Evolutionary conservation across 2,888 invertebrate species (phyloP), one percentile per base, ranked within the genome.

Genomic region (Cataglyphis rosenhaueri): DNA sequence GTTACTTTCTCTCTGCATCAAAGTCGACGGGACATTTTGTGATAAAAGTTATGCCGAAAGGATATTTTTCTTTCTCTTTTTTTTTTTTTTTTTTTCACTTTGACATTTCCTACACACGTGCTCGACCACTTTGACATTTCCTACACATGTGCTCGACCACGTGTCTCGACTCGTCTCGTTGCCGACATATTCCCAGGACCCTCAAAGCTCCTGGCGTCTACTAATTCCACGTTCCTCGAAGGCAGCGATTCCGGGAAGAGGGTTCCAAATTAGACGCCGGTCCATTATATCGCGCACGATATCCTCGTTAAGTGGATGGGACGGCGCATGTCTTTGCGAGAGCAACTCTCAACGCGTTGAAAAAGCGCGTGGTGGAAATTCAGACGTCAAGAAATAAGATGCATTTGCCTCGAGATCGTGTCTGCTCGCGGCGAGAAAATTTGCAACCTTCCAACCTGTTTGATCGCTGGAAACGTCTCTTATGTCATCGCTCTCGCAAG

Each of bases 221-320:
- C 64, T 29, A 70, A 59, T 79, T 48, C n/a, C n/a, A 35, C 59
- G 78, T 71, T 78, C 29, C 32, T 44, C 10, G 35, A 29, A 32
- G 78, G 55, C 35, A 48, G 3, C 25, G 48, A 18, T 85, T 85
- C 75, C 52, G 32, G 65, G 81, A 83, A 83, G 66, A 64, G 79
- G 44, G 64, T 85, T 86, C 6, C 55, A 83, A 83, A 83, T 86
- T 84, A 74, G 74, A 41, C 25, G 29, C 29, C 44, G 32, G 55
- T n/a, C 57, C 44, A 65, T 82, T 76, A 29, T 65, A 76, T 65
- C 55, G 81, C 64, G 75, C 44, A 12, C 44, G 4, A 29, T 32
- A 81, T 52, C n/a, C n/a, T 52, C 18, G 65, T 48, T 35, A 76
- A 48, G 66, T 64, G 62, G 41, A 2, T n/a, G 32, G 32, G n/a